Evolutionary conservation across 2,113 vertebrate species (phyloP).

Genomic region (Monopterus albus): DNA sequence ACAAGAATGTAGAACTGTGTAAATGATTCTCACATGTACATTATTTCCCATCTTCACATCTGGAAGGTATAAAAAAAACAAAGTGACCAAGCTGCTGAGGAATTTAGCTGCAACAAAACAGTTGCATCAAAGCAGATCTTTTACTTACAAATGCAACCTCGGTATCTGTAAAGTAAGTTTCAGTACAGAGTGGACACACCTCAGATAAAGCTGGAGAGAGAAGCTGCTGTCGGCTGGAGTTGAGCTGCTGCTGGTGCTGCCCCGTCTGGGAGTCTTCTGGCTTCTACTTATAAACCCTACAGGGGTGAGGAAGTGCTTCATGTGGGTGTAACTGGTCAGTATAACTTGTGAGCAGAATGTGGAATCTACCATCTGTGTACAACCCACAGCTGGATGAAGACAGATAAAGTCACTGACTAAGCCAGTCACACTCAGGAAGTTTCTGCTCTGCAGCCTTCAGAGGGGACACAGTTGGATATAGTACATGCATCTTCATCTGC

Average conservation of each 20-base stretch:
- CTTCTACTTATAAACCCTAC: slow-evolving; percentile 66
- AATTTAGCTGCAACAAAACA: background rate
- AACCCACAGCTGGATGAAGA: slow-evolving; percentile 42
- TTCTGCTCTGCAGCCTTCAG: background rate
- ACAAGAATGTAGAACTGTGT: background rate
- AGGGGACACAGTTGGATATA: background rate
- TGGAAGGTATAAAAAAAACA: slow-evolving; percentile 22
- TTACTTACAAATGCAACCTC: background rate
- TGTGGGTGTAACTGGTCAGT: slow-evolving; percentile 55
- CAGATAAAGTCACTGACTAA: slow-evolving; percentile 1
- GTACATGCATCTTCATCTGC: too few species aligned
- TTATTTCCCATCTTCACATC: slow-evolving; percentile 30
- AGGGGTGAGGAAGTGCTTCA: slow-evolving; percentile 29
- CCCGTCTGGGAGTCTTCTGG: slow-evolving; percentile 28
- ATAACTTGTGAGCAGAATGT: slow-evolving; percentile 65
- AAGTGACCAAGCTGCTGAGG: background rate
- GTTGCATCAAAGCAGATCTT: background rate
- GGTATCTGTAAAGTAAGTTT: background rate
- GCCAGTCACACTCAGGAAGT: slow-evolving; percentile 6
- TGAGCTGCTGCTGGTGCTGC: slow-evolving; percentile 35
- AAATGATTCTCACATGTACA: slow-evolving; percentile 22
- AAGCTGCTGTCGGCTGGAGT: slow-evolving; percentile 46
- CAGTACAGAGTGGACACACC: slow-evolving; percentile 16
- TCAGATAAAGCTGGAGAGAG: slow-evolving; percentile 28
- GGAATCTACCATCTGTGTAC: slow-evolving; percentile 71